Percentiles rank a stretch among this genome's conserved stretches.
phyloP scores from a whole-genome alignment of 2,797 vertebrate genomes.

The Ceryle rudis region DNA sequence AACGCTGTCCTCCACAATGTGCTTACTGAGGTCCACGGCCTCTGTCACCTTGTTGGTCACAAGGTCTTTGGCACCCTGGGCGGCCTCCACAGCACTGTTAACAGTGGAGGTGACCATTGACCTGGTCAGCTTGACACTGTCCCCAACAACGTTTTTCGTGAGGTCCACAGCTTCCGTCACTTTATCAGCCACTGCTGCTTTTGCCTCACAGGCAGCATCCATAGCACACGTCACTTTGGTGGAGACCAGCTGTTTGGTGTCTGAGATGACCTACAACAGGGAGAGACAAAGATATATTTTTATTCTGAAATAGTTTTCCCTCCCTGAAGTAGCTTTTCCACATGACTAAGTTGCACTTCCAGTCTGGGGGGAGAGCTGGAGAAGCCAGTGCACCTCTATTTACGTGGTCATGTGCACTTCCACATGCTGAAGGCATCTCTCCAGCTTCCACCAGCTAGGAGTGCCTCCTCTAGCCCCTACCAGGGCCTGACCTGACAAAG shows the following conservation, averaged over 20 bases:
- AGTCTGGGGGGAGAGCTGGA: background rate
- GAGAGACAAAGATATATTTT: background rate
- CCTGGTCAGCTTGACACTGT: slow-evolving; percentile 85
- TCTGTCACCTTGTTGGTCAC: slow-evolving; percentile 81
- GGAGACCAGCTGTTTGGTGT: slow-evolving; percentile 77
- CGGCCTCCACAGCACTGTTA: slow-evolving; percentile 70
- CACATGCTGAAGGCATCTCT: background rate
- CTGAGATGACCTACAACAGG: slow-evolving; percentile 69
- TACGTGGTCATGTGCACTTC: fast-evolving
- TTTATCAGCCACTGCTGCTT: slow-evolving; percentile 77
- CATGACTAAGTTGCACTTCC: background rate
- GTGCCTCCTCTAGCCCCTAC: background rate
- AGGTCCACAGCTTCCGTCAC: slow-evolving; percentile 81
- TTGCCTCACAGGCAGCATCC: slow-evolving; percentile 77
- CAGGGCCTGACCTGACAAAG: background rate
- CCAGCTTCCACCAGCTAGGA: background rate
- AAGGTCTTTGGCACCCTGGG: slow-evolving; percentile 17
- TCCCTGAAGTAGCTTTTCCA: background rate
- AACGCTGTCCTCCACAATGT: slow-evolving; percentile 82
- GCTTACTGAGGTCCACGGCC: slow-evolving; percentile 73
- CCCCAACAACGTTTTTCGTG: slow-evolving; percentile 82
- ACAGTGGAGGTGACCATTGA: slow-evolving; percentile 85
- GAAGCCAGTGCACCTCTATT: background rate
- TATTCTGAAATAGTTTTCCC: background rate
- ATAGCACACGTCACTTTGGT: slow-evolving; percentile 82